A percentile compares a stretch with the other conserved stretches of the same genome.
These are phyloP conservation scores for Drosophila sordidula DNA, from an alignment of 2,888 invertebrate species.

Conservation along the genomic window DNA sequence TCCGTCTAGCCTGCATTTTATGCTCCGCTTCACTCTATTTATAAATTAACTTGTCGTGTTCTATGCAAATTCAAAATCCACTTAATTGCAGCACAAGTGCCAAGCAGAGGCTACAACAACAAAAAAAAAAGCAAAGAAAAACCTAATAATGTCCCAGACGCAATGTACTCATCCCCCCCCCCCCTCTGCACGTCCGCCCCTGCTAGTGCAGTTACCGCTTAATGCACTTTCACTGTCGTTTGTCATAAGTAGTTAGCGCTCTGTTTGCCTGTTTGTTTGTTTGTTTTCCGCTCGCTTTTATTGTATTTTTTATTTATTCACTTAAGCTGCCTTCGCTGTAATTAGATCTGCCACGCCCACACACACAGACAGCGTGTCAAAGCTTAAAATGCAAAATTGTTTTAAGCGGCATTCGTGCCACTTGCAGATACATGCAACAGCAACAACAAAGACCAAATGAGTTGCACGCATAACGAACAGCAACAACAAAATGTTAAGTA, in stretches of 20 bases:
- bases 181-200: conserved; percentile 6
- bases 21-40: conserved; percentile 37
- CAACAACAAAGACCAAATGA: conserved; percentile 3
- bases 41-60: conserved; percentile 69
- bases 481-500: not conserved
- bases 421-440: conserved; percentile 20
- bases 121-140: conserved; percentile 32
- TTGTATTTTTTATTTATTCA: conserved; percentile 50
- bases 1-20: conserved; percentile 22
- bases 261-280: conserved; percentile 51
- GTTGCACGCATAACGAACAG: no score
- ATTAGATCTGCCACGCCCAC: conserved; percentile 67
- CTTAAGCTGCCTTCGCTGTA: conserved; percentile 62
- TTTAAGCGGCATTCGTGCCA: conserved; percentile 48
- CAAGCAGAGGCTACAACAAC: conserved; percentile 8
- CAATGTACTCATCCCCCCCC: conserved; percentile 1
- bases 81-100: conserved; percentile 52
- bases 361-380: conserved; percentile 21
- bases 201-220: conserved; percentile 43
- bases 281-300: conserved; percentile 25
- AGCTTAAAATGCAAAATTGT: conserved; percentile 42
- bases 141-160: conserved; percentile 52
- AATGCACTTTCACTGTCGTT: conserved; percentile 75
- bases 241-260: conserved; percentile 72
- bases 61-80: conserved; percentile 63